Conservation (phyloP, 30 jellyfish, hydroid and myxozoan genomes). For the Hydractinia echinata region DNA sequence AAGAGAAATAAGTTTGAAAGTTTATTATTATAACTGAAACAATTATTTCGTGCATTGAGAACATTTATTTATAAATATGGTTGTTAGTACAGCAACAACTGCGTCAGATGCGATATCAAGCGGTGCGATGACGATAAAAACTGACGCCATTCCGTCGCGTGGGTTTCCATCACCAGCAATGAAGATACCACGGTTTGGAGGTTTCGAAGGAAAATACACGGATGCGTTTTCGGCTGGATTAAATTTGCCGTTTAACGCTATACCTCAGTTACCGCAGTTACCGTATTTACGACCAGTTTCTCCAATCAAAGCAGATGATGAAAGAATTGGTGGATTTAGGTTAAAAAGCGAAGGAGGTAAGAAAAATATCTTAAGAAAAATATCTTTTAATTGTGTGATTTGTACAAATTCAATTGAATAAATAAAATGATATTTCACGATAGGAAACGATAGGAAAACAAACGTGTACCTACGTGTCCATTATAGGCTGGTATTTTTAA, state of each 20-base stretch:
- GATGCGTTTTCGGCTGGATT: background rate
- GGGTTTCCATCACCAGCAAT: background rate
- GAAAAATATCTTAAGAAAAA: too few species aligned
- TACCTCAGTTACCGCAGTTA: background rate
- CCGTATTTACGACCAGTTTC: conserved; percentile 4
- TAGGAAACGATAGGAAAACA: too few species aligned
- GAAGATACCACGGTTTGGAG: conserved; percentile 11
- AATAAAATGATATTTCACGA: too few species aligned
- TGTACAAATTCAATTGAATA: too few species aligned
- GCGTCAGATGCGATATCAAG: background rate
- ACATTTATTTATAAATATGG: background rate
- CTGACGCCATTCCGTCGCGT: background rate
- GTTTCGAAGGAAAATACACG: background rate
- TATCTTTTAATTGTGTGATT: too few species aligned
- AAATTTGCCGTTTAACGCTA: background rate
- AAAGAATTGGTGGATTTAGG: background rate
- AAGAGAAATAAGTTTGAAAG: too few species aligned
- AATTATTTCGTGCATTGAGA: too few species aligned
- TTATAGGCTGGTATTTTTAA: too few species aligned
- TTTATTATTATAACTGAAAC: too few species aligned
- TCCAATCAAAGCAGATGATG: background rate
- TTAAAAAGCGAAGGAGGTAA: background rate
- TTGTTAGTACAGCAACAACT: background rate
- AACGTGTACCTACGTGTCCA: too few species aligned
- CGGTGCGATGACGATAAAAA: background rate